Evolutionary conservation across 2,797 vertebrate genomes (phyloP).

Genomic region (Sebastes oblongus): DNA sequence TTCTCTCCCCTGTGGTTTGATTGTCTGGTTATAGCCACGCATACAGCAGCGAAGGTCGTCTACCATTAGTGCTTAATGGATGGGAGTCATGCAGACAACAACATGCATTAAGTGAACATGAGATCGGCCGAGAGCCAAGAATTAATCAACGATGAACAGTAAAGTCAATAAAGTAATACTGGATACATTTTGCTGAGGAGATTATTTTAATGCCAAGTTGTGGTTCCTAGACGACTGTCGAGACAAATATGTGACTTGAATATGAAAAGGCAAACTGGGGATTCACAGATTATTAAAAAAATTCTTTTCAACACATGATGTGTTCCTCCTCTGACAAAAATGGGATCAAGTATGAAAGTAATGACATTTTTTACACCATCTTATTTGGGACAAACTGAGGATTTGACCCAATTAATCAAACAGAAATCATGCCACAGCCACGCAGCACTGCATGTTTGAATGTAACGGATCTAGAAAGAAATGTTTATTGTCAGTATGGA

Average conservation of each 20-base stretch:
- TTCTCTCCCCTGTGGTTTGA: conserved; percentile 5
- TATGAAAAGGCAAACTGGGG: neutral
- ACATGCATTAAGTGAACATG: conserved; percentile 10
- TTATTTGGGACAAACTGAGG: conserved; percentile 44
- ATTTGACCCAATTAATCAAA: conserved; percentile 53
- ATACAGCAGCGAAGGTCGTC: conserved; percentile 12
- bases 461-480: neutral
- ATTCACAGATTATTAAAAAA: neutral
- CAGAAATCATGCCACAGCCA: conserved; percentile 28
- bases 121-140: conserved; percentile 12
- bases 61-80: conserved; percentile 34
- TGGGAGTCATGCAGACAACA: conserved; percentile 31
- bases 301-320: neutral
- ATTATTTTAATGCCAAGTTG: conserved; percentile 13
- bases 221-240: neutral
- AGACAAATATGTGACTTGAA: conserved; percentile 9
- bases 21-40: neutral
- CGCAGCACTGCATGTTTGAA: neutral
- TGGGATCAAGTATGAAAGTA: conserved; percentile 15
- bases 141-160: conserved; percentile 23
- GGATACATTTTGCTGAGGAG: neutral
- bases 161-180: conserved; percentile 13
- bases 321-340: conserved; percentile 1
- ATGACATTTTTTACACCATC: neutral
- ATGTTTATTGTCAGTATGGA: neutral